A percentile compares a stretch with the other conserved stretches of the same genome.
Evolutionary conservation across 2,888 invertebrate species (phyloP).

Genomic region (Melinopterus prodromus): DNA sequence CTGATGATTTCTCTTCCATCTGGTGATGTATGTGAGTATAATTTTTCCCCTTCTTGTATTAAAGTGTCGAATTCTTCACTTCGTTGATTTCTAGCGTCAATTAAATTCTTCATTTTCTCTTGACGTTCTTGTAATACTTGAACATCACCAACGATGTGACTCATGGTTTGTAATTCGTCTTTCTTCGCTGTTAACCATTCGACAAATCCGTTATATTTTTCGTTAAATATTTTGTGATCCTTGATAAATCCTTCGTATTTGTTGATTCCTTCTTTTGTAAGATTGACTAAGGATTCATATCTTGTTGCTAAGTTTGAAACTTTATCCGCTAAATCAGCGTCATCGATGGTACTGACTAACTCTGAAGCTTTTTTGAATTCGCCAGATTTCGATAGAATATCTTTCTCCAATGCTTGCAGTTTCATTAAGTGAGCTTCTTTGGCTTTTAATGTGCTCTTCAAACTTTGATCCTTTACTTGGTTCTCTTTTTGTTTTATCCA

Average conservation of each 20-base stretch:
- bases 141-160: constrained; percentile 87
- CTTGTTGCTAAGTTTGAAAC: constrained; percentile 81
- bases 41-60: constrained; percentile 87
- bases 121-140: constrained; percentile 84
- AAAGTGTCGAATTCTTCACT: constrained; percentile 83
- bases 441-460: constrained; percentile 84
- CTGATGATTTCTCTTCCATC: constrained; percentile 93
- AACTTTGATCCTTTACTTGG: constrained; percentile 86
- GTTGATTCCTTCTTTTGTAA: constrained; percentile 82
- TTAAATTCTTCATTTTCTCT: constrained; percentile 79
- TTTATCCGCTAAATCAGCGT: constrained; percentile 76
- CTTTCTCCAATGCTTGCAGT: constrained; percentile 74
- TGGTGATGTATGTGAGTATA: constrained; percentile 93
- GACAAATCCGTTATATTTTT: constrained; percentile 75
- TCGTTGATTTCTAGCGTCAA: constrained; percentile 79
- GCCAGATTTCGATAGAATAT: constrained; percentile 72
- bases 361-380: constrained; percentile 75
- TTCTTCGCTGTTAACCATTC: constrained; percentile 79
- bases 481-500: constrained; percentile 90
- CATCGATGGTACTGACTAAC: constrained; percentile 76
- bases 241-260: constrained; percentile 85
- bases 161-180: constrained; percentile 77
- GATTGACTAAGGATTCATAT: constrained; percentile 83
- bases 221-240: constrained; percentile 85
- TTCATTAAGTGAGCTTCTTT: constrained; percentile 83